A percentile compares a stretch with the other conserved stretches of the same genome.
These are phyloP conservation scores for Rhopalosiphum padi DNA, from an alignment of 1,140 invertebrate species.

Conservation along the genomic window DNA sequence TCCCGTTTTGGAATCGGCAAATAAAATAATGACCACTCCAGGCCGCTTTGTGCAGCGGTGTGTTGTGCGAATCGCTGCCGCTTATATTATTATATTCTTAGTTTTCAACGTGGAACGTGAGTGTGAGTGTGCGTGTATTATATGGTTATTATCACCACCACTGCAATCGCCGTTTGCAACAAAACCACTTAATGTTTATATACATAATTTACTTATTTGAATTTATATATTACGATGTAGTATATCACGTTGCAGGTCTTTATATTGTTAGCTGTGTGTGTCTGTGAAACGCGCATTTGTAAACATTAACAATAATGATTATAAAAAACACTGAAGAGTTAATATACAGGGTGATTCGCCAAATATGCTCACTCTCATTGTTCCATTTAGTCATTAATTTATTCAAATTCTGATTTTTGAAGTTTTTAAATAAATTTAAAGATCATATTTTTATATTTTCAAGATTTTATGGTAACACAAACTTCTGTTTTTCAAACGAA, in stretches of 20 bases:
- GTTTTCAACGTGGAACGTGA: neutral
- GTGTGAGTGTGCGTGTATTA: neutral
- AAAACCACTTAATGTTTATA: neutral
- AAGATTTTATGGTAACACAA: too few relatives aligned
- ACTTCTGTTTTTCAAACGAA: too few relatives aligned
- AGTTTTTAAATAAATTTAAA: too few relatives aligned
- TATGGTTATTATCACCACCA: conserved; percentile 16
- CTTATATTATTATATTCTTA: conserved; percentile 40
- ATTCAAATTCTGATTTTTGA: too few relatives aligned
- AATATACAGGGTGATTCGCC: too few relatives aligned
- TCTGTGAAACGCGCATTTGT: neutral
- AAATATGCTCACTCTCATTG: too few relatives aligned
- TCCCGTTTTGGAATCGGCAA: conserved; percentile 46
- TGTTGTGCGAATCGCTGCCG: conserved; percentile 41
- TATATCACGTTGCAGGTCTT: neutral
- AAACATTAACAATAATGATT: neutral
- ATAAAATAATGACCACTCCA: conserved; percentile 57
- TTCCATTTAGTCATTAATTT: too few relatives aligned
- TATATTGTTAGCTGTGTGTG: neutral
- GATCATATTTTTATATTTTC: too few relatives aligned
- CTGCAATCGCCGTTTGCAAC: neutral
- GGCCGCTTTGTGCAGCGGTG: conserved; percentile 28
- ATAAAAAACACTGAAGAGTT: neutral
- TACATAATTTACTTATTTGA: neutral
- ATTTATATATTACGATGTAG: neutral